Conservation (phyloP, 1,140 invertebrate genomes). For the Lasaia peninsularis region DNA sequence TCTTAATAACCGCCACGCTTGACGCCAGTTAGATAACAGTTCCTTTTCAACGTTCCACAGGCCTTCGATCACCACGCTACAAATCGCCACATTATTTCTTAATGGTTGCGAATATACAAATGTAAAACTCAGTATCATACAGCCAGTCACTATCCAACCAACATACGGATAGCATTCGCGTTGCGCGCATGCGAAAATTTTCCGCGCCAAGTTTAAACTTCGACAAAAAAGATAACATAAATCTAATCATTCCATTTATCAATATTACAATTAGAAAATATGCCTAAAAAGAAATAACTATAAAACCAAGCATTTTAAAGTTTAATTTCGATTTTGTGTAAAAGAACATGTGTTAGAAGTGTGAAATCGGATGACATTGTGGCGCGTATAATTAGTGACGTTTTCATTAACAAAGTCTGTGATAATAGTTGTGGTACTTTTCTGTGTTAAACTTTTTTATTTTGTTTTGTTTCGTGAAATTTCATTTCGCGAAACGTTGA, state of each 20-base stretch:
- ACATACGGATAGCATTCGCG: slow-evolving; percentile 52
- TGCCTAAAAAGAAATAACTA: slow-evolving; percentile 72
- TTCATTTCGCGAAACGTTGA: slow-evolving; percentile 61
- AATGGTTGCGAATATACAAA: slow-evolving; percentile 69
- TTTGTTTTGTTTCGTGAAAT: slow-evolving; percentile 61
- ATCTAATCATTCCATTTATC: slow-evolving; percentile 29
- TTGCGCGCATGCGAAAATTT: slow-evolving; percentile 45
- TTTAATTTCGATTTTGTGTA: slow-evolving; percentile 27
- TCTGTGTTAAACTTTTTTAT: slow-evolving; percentile 41
- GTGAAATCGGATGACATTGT: slow-evolving; percentile 54
- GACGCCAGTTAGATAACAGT: slow-evolving; percentile 63
- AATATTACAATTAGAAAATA: slow-evolving; percentile 42
- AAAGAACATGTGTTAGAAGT: slow-evolving; percentile 47
- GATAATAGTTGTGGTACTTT: slow-evolving; percentile 67
- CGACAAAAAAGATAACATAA: slow-evolving; percentile 23
- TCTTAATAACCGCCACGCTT: slow-evolving; percentile 26
- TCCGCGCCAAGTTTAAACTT: slow-evolving; percentile 60
- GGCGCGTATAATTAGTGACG: slow-evolving; percentile 42
- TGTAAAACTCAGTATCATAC: slow-evolving; percentile 52
- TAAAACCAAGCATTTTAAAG: slow-evolving; percentile 7
- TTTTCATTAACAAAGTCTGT: slow-evolving; percentile 59
- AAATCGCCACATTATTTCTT: slow-evolving; percentile 64
- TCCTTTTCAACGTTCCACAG: slow-evolving; percentile 54
- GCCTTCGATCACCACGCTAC: slow-evolving; percentile 58
- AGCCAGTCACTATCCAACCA: slow-evolving; percentile 63